Evolutionary conservation across 2,888 invertebrate genomes (phyloP).

Genomic region (Pollenia griseotomentosa): DNA sequence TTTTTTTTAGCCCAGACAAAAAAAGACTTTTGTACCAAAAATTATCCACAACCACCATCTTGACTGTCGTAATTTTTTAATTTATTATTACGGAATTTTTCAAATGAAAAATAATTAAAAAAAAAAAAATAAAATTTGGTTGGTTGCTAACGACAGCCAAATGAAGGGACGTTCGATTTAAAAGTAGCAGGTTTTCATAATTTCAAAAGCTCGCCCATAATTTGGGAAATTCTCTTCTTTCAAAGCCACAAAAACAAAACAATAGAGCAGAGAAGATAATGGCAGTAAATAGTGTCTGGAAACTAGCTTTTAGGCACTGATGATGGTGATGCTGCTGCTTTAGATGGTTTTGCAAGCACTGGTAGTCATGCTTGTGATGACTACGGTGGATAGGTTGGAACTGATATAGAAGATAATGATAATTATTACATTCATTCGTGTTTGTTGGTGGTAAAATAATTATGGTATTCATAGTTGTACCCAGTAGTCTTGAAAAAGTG

Average conservation of each 20-base stretch:
- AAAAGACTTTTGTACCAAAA: constrained; percentile 6
- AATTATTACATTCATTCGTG: constrained; percentile 40
- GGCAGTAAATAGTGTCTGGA: constrained; percentile 32
- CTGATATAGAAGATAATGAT: constrained; percentile 25
- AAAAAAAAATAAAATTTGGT: constrained; percentile 46
- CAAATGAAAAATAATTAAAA: constrained; percentile 19
- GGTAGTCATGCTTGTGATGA: not conserved
- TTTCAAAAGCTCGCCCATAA: constrained; percentile 35
- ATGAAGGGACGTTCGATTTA: constrained; percentile 20
- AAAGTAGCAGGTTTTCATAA: constrained; percentile 39
- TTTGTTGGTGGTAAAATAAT: constrained; percentile 3
- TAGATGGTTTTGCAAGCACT: not conserved
- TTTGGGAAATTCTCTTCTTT: not conserved
- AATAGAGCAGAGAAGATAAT: constrained; percentile 40
- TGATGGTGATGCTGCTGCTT: not conserved
- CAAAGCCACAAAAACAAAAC: constrained; percentile 6
- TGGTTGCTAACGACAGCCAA: constrained; percentile 31
- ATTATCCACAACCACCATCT: constrained; percentile 30
- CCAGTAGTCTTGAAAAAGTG: not conserved
- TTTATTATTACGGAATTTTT: constrained; percentile 66
- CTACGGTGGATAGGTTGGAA: not conserved
- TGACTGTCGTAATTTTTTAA: constrained; percentile 66
- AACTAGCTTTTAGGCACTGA: constrained; percentile 22
- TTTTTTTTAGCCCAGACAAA: not conserved
- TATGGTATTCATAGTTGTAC: not conserved